Evolutionary conservation across 2,113 vertebrate genomes (phyloP).

Genomic region (Sinocyclocheilus anophthalmus): DNA sequence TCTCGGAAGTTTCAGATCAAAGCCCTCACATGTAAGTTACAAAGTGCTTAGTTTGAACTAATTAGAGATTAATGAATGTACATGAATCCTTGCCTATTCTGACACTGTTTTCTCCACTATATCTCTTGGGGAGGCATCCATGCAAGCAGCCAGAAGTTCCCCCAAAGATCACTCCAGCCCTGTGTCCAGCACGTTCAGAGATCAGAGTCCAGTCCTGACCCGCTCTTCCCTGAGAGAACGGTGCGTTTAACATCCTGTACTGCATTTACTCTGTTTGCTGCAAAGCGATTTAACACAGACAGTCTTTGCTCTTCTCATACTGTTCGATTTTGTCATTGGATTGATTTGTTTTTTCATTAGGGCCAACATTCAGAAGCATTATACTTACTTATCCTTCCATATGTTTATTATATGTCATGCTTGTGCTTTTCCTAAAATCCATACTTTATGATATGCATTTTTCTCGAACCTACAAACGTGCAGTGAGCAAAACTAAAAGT

Average conservation of each 20-base stretch:
- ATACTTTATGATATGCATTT: constrained; percentile 3
- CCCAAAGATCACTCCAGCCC: constrained; percentile 63
- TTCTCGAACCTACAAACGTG: background rate
- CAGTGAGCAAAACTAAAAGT: background rate
- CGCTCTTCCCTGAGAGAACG: constrained; percentile 85
- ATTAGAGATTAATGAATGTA: background rate
- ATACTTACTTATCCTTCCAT: constrained; percentile 7
- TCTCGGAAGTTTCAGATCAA: constrained; percentile 49
- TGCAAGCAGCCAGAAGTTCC: constrained; percentile 55
- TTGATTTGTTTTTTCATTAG: constrained; percentile 8
- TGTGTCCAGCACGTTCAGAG: constrained; percentile 63
- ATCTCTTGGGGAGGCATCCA: constrained; percentile 62
- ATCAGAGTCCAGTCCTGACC: constrained; percentile 74
- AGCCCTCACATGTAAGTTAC: constrained; percentile 22
- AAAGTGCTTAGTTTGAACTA: background rate
- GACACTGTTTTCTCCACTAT: constrained; percentile 57
- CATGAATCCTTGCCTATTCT: background rate
- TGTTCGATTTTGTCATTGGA: background rate
- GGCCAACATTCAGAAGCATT: background rate
- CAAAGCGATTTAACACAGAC: background rate
- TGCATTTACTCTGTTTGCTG: background rate
- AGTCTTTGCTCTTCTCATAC: background rate
- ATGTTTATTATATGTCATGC: background rate
- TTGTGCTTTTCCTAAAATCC: constrained; percentile 5
- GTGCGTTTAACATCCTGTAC: constrained; percentile 66